Conservation (phyloP, 1,140 invertebrate genomes). For the Bombyx mori region ASM3026992v2 NC_085122.1:14043501-14044000, state of each 20-base stretch:
- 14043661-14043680: slow-evolving; percentile 5
- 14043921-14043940: background rate
- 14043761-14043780: background rate
- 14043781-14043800: too few species aligned
- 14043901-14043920: too few species aligned
- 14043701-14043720: background rate
- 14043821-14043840: too few species aligned
- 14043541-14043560: slow-evolving; percentile 35
- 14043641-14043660: slow-evolving; percentile 2
- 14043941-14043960: slow-evolving; percentile 22
- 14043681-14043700: background rate
- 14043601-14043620: slow-evolving; percentile 29
- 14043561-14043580: slow-evolving; percentile 33
- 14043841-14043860: too few species aligned
- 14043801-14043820: too few species aligned
- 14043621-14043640: slow-evolving; percentile 13
- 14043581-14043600: slow-evolving; percentile 4
- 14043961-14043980: slow-evolving; percentile 14
- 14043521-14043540: slow-evolving; percentile 33
- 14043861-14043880: too few species aligned
- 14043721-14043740: background rate
- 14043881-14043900: too few species aligned
- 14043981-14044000: slow-evolving; percentile 65
- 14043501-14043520: slow-evolving; percentile 37
- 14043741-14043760: background rate